Conservation (phyloP, 2,888 invertebrate genomes). For the Himalopsyche kuldschensis region DNA sequence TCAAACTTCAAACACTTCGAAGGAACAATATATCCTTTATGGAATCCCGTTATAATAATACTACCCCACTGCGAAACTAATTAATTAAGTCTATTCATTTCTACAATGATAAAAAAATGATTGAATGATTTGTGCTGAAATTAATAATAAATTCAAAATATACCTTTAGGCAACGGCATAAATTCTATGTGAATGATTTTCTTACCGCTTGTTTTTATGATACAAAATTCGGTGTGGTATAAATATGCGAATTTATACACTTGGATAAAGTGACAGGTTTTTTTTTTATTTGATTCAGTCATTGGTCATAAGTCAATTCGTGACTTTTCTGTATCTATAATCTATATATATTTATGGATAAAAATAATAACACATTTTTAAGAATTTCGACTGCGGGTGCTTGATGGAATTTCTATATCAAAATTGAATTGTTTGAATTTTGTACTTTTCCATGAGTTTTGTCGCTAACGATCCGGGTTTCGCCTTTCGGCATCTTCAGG, state of each 20-base stretch:
- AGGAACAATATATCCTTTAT: not conserved
- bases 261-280: not conserved
- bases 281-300: not conserved
- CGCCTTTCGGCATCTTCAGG: too few species aligned
- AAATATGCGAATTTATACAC: not conserved
- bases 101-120: not conserved
- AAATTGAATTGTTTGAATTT: too few species aligned
- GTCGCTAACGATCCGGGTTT: too few species aligned
- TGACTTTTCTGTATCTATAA: too few species aligned
- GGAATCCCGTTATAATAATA: not conserved
- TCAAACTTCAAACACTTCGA: too few species aligned
- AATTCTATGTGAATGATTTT: not conserved
- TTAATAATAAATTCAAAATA: not conserved
- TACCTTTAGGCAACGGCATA: not conserved
- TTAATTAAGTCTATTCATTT: not conserved
- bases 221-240: not conserved
- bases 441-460: too few species aligned
- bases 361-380: too few species aligned
- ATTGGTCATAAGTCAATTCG: not conserved
- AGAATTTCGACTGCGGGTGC: too few species aligned
- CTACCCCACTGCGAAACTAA: not conserved
- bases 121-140: not conserved
- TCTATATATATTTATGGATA: too few species aligned
- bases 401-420: too few species aligned
- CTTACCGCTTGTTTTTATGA: not conserved